Conservation (phyloP, 2,888 invertebrate species). For the Fragum sueziense region DNA sequence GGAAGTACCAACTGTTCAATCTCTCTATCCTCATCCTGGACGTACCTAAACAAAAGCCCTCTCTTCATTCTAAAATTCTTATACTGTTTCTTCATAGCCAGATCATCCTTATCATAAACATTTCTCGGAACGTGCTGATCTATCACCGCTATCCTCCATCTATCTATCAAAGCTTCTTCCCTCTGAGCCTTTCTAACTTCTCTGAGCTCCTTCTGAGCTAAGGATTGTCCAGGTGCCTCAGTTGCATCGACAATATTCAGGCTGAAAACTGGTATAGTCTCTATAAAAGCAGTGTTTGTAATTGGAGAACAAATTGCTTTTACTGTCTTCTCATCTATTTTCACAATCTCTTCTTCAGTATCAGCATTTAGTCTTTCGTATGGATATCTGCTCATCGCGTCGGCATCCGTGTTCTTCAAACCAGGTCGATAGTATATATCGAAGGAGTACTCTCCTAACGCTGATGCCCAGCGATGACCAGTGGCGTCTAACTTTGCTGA, state of each 20-base stretch:
- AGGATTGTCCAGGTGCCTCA: not conserved
- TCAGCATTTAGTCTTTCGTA: not conserved
- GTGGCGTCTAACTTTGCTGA: not conserved
- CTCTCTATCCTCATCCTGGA: not conserved
- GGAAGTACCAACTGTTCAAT: not conserved
- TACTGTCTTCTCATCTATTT: no score
- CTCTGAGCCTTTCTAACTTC: not conserved
- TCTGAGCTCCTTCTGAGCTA: not conserved
- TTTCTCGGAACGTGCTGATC: not conserved
- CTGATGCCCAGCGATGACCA: no score
- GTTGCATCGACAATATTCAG: not conserved
- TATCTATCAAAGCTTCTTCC: not conserved
- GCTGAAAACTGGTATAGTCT: not conserved
- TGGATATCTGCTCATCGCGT: no score
- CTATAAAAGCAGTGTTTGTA: not conserved
- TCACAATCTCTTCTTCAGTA: not conserved
- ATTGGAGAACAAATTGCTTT: no score
- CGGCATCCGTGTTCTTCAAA: constrained; percentile 14
- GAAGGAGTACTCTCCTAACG: no score
- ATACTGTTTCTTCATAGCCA: not conserved
- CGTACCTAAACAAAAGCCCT: not conserved
- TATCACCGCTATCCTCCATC: not conserved
- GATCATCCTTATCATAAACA: not conserved
- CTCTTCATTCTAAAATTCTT: no score
- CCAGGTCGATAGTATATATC: constrained; percentile 3